phyloP scores from a whole-genome alignment of 2,888 invertebrate species.

The Troides oblongomaculatus region DNA sequence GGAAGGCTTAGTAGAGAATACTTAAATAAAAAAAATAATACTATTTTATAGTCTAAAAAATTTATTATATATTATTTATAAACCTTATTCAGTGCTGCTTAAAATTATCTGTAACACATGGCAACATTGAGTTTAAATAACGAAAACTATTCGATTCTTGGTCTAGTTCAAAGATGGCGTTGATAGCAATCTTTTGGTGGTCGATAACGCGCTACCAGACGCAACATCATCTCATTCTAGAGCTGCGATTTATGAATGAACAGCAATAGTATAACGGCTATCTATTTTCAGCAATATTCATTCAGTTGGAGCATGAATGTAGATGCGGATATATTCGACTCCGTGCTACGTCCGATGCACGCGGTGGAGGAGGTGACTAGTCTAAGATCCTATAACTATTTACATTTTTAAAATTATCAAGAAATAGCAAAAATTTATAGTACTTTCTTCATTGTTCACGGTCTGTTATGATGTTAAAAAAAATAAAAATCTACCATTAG shows the following conservation, averaged over 20 bases:
- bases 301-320: constrained; percentile 31
- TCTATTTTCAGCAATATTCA: constrained; percentile 31
- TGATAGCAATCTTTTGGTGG: neutral
- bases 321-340: constrained; percentile 17
- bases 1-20: no score
- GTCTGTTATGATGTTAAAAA: no score
- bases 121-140: neutral
- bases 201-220: constrained; percentile 17
- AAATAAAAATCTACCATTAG: no score
- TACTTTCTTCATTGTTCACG: no score
- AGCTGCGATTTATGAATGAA: constrained; percentile 30
- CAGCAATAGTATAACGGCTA: constrained; percentile 29
- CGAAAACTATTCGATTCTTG: neutral
- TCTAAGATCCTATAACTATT: neutral
- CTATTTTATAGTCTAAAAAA: no score
- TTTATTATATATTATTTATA: no score
- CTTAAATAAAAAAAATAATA: no score
- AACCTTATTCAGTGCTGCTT: no score
- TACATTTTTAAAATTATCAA: no score
- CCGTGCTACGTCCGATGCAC: neutral
- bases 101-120: neutral
- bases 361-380: neutral
- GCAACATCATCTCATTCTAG: constrained; percentile 19
- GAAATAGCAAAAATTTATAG: no score
- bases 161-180: constrained; percentile 21